phyloP scores from a whole-genome alignment of 2,888 invertebrate genomes.

The Andrena chrysosceles region DNA sequence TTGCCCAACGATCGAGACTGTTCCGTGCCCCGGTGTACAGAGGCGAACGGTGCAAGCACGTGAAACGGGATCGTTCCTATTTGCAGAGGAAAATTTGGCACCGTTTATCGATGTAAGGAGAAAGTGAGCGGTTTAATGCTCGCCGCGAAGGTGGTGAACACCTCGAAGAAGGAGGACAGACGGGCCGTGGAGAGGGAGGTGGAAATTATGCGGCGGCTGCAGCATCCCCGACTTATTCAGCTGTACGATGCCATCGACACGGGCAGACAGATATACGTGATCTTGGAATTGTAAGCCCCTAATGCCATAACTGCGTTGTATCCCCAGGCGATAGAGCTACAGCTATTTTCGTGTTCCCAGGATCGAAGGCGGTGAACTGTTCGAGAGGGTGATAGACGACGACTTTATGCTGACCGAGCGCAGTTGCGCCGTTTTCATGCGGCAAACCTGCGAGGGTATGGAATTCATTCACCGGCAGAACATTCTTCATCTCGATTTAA shows the following conservation, averaged over 20 bases:
- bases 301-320: neutral
- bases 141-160: conserved; percentile 97
- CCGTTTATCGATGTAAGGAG: conserved; percentile 96
- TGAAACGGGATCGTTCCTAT: conserved; percentile 44
- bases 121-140: conserved; percentile 92
- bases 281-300: conserved; percentile 96
- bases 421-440: conserved; percentile 97
- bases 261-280: conserved; percentile 97
- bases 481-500: conserved; percentile 98
- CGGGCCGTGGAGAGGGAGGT: conserved; percentile 97
- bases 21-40: neutral
- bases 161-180: conserved; percentile 93
- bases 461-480: conserved; percentile 98
- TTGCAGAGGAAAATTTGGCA: conserved; percentile 98
- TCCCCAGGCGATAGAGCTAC: neutral
- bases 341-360: conserved; percentile 85
- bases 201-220: conserved; percentile 97
- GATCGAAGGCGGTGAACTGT: conserved; percentile 98
- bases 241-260: conserved; percentile 99
- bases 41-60: neutral
- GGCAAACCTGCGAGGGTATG: conserved; percentile 99
- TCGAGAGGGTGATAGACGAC: conserved; percentile 99
- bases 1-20: neutral
- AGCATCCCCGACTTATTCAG: conserved; percentile 98
- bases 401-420: conserved; percentile 98